These are phyloP conservation scores for Rhyzopertha dominica DNA, from an alignment of 1,140 invertebrate species.

Conservation along the genomic window DNA sequence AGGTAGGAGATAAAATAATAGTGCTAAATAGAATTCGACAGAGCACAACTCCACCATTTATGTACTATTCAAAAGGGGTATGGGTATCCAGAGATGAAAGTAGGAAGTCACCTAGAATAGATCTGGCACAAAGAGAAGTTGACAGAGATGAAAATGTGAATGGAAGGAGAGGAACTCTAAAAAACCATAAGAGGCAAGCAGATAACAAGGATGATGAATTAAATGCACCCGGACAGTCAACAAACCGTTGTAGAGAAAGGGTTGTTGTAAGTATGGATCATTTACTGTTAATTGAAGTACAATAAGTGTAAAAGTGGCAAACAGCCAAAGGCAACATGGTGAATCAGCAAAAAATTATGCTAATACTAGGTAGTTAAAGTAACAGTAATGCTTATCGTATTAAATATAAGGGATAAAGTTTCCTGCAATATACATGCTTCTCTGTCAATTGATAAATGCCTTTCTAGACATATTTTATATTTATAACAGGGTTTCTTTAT, in stretches of 20 bases:
- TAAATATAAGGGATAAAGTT: no score
- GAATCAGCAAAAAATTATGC: no score
- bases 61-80: conserved; percentile 37
- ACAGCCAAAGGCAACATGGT: no score
- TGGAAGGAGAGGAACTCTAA: conserved; percentile 59
- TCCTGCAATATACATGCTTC: no score
- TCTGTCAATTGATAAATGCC: no score
- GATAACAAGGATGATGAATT: conserved; percentile 16
- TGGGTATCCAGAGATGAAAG: conserved; percentile 29
- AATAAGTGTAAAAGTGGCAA: no score
- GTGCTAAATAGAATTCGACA: conserved; percentile 56
- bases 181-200: conserved; percentile 23
- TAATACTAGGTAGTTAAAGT: no score
- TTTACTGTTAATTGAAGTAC: background rate
- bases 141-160: conserved; percentile 70
- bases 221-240: conserved; percentile 15
- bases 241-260: conserved; percentile 3
- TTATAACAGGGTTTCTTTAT: no score
- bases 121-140: conserved; percentile 39
- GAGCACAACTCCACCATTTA: conserved; percentile 41
- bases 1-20: conserved; percentile 61
- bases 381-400: no score
- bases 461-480: no score
- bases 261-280: conserved; percentile 5
- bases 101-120: conserved; percentile 27